Evolutionary conservation across 2,113 vertebrate species (phyloP), one percentile per base, ranked within the genome.

Genomic region (Gadus chalcogrammus): DNA sequence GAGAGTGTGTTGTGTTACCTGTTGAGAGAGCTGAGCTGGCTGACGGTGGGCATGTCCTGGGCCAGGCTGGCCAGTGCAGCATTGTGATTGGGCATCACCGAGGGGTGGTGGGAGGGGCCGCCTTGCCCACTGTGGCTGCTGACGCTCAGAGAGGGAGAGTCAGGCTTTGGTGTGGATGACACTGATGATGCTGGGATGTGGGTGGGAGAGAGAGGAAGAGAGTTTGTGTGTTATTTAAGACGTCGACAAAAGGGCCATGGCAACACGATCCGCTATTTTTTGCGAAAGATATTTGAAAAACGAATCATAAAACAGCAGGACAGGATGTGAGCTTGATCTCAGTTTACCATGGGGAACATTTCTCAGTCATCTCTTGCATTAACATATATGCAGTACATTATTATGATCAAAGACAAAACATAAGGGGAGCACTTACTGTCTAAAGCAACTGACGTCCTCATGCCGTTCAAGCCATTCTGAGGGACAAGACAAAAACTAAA

Each of bases 381-480:
- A 18, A 38, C 61, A 67, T 27, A 5, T 22, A 42, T 38, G 6
- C 15, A 55, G 1, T 4, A 15, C 12, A 55, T 60, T 15, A 27
- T 24, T 17, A 55, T 18, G 56, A 38, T 20, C 31, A 35, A 48
- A 48, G 42, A 9, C 42, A 48, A 12, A 9, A 13, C 42, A 8
- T 35, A 6, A 15, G 31, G 15, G 17, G 63, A 31, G 11, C 64
- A 95, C 97, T 95, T 92, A 99, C 95, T 88, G 88, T 96, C 95
- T 78, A 94, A 82, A 78, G 92, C 80, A 84, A 93, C 88, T 81
- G 94, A 94, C 65, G 90, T 92, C 88, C 93, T 92, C 79, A 90
- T 88, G 89, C 93, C 83, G 58, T 93, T 93, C 78, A 94, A 93
- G 79, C 96, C 96, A 0, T 96, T 98, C 97, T 99, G 83, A 35